A percentile compares a stretch with the other conserved stretches of the same genome.
These are phyloP conservation scores for Synaphobranchus kaupii DNA, from an alignment of 2,797 vertebrate genomes.

Conservation along the genomic window DNA sequence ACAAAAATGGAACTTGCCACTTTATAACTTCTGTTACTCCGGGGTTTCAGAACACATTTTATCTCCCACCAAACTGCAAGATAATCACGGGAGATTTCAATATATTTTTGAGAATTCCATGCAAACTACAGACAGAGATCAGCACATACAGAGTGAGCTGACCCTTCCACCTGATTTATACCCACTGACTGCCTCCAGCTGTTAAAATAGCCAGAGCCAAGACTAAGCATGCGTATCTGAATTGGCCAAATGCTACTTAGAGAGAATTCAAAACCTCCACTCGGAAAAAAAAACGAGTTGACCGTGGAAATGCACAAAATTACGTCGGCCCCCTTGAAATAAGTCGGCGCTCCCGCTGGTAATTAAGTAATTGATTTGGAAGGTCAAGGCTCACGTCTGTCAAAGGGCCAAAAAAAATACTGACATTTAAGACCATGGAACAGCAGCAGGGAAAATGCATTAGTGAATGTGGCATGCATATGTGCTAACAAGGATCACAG, in stretches of 20 bases:
- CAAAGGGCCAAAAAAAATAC: neutral
- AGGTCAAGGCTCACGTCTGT: conserved; percentile 20
- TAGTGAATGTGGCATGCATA: neutral
- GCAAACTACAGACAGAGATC: conserved; percentile 52
- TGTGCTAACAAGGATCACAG: neutral
- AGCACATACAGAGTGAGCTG: conserved; percentile 62
- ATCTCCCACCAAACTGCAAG: neutral
- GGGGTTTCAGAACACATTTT: neutral
- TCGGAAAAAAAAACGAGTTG: conserved; percentile 38
- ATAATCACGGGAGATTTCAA: neutral
- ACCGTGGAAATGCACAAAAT: conserved; percentile 43
- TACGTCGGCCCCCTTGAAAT: conserved; percentile 35
- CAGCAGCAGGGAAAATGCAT: conserved; percentile 4
- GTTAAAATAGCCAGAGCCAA: conserved; percentile 70
- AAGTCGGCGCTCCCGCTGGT: conserved; percentile 45
- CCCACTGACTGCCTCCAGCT: conserved; percentile 76
- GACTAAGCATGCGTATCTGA: conserved; percentile 70
- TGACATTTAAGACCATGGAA: neutral
- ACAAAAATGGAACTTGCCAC: neutral
- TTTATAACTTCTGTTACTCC: neutral
- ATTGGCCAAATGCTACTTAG: conserved; percentile 51
- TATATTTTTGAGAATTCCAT: conserved; percentile 23
- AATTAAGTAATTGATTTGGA: conserved; percentile 29
- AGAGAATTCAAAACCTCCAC: conserved; percentile 59
- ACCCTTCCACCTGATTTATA: conserved; percentile 72